Conservation (phyloP, 2,888 invertebrate genomes). For the Heterodera filipjevi region DNA sequence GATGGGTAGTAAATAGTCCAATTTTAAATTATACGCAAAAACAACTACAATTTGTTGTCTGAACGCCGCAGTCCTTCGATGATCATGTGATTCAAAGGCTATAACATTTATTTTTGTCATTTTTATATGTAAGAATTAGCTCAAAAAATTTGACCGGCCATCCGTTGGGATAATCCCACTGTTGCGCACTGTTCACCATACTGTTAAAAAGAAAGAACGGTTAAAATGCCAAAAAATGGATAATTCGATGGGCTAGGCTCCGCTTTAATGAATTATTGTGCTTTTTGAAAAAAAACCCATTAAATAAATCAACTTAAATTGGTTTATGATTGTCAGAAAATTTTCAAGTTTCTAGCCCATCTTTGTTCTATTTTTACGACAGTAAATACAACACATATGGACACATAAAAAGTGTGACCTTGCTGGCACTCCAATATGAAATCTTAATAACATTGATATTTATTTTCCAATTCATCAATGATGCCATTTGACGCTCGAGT, state of each 20-base stretch:
- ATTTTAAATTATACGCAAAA: constrained; percentile 16
- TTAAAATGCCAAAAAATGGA: background rate
- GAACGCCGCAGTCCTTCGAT: constrained; percentile 79
- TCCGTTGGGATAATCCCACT: constrained; percentile 49
- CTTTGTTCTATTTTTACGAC: background rate
- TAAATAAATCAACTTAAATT: too few relatives aligned
- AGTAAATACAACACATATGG: too few relatives aligned
- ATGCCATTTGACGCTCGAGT: too few relatives aligned
- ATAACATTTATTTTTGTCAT: background rate
- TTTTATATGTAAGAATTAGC: background rate
- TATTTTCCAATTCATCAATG: too few relatives aligned
- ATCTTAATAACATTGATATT: background rate
- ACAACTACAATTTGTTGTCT: constrained; percentile 67
- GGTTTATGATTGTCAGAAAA: background rate
- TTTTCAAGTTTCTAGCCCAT: background rate
- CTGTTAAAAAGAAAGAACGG: constrained; percentile 8
- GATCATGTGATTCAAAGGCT: constrained; percentile 73
- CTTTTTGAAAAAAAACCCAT: too few relatives aligned
- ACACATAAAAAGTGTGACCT: constrained; percentile 8
- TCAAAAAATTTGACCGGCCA: constrained; percentile 44
- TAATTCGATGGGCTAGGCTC: background rate
- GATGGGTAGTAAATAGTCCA: constrained; percentile 1
- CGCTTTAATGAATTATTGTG: too few relatives aligned
- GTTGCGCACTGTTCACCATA: constrained; percentile 33
- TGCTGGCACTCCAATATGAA: constrained; percentile 4